Base-by-base conservation (phyloP, 1,140 invertebrate species). In the Eumaeus atala region DNA sequence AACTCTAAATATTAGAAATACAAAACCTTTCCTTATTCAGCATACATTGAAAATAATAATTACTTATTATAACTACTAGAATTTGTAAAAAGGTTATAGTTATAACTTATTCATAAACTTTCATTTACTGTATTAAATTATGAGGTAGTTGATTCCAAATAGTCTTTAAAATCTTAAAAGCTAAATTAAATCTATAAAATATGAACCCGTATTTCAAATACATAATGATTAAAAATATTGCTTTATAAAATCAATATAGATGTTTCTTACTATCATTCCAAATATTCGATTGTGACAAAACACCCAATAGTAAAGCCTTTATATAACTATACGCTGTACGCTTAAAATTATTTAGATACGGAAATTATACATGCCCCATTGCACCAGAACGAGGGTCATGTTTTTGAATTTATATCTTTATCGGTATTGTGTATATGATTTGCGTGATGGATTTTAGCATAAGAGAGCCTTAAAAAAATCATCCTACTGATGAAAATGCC, bases 141-240 rank as follows among this genome's bases (percentile, higher is more conserved):
- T 84, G 83, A 86, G 83, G 83, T 86, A 86, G 83, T 77, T 84
- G 80, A 74, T 84, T 86, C 66, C 78, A 77, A 78, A 75, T 79
- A 82, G 78, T 84, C 78, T 76, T 76, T 72, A 72, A 77, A 77
- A 70, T 67, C 74, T 80, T 80, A 83, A 66, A 67, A 80, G 61
- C 60, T 80, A 79, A 57, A 72, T 59, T 68, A 78, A 56, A 62
- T 52, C 47, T 66, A 67, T 70, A 77, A 74, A 59, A 63, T 66
- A 61, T 62, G 79, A 77, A 84, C 77, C 77, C 80, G 77, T 84
- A 84, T 65, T 66, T 64, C 54, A 70, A 78, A 74, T 77, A 78
- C 72, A 67, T 74, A 58, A 67, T 58, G 14, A 57, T 61, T 50
- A 68, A 52, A 58, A 53, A 58, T 58, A 51, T 60, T 58, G 56